Percentiles rank a stretch among this genome's conserved stretches.
phyloP scores from a whole-genome alignment of 2,888 invertebrate genomes.

The Caenorhabditis uteleia region DNA sequence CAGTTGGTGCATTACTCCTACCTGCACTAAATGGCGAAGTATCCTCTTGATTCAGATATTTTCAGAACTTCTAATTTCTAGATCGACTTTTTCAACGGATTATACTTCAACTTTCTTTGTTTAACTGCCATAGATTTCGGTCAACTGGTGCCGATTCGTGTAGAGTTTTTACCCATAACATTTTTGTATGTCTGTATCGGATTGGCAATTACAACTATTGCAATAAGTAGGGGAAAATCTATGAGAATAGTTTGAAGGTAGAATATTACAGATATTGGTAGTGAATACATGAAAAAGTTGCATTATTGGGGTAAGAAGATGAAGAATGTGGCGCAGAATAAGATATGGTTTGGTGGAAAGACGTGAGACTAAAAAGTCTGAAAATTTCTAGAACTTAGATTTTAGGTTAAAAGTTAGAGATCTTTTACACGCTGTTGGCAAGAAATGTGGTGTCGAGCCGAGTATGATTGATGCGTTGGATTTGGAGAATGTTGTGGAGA shows the following conservation, averaged over 20 bases:
- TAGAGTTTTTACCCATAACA: constrained; percentile 65
- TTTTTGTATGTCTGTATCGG: constrained; percentile 68
- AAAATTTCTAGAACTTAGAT: background rate
- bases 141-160: constrained; percentile 63
- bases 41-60: background rate
- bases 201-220: constrained; percentile 68
- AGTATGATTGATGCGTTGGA: constrained; percentile 65
- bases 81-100: constrained; percentile 67
- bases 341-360: constrained; percentile 69
- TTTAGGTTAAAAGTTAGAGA: constrained; percentile 64
- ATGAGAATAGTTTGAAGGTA: background rate
- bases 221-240: constrained; percentile 50
- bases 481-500: constrained; percentile 68
- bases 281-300: constrained; percentile 67
- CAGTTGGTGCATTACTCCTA: constrained; percentile 64
- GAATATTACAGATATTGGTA: constrained; percentile 64
- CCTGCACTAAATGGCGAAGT: constrained; percentile 67
- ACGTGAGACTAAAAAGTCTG: constrained; percentile 50
- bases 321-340: constrained; percentile 66
- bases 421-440: constrained; percentile 67
- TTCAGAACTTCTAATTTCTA: constrained; percentile 19
- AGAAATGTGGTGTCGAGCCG: constrained; percentile 68
- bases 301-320: constrained; percentile 67
- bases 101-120: constrained; percentile 68
- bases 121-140: constrained; percentile 69